Percentiles rank a stretch among this genome's conserved stretches.
Conservation (phyloP, 2,888 invertebrate genomes). For the Cerceris rybyensis region DNA sequence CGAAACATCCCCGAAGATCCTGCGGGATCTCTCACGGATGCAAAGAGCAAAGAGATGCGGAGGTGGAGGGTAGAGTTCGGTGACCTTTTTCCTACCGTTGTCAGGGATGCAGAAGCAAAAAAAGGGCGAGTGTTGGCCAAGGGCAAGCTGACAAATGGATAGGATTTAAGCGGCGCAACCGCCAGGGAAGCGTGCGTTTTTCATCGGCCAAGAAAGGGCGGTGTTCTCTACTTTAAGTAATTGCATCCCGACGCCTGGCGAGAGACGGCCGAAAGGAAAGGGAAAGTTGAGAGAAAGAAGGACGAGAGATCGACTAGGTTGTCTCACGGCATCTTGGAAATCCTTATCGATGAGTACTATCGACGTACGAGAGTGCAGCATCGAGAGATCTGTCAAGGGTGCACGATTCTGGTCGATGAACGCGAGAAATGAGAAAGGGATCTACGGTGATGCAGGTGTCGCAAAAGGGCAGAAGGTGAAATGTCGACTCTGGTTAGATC, state of each 20-base stretch:
- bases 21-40: slow-evolving; percentile 21
- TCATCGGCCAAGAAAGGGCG: slow-evolving; percentile 66
- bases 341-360: slow-evolving; percentile 41
- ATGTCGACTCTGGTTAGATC: slow-evolving; percentile 11
- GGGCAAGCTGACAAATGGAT: slow-evolving; percentile 68
- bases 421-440: not conserved
- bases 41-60: not conserved
- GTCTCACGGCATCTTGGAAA: slow-evolving; percentile 2
- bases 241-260: slow-evolving; percentile 64
- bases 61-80: slow-evolving; percentile 15
- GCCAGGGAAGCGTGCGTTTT: slow-evolving; percentile 68
- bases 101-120: slow-evolving; percentile 48
- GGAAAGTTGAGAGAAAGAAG: slow-evolving; percentile 6
- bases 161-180: slow-evolving; percentile 71
- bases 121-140: slow-evolving; percentile 49
- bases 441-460: slow-evolving; percentile 1
- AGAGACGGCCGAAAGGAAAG: slow-evolving; percentile 18
- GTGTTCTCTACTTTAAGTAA: slow-evolving; percentile 70
- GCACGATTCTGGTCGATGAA: not conserved
- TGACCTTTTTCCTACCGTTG: slow-evolving; percentile 44
- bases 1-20: slow-evolving; percentile 24
- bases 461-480: not conserved
- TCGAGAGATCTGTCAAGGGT: not conserved
- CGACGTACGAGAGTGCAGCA: slow-evolving; percentile 9
- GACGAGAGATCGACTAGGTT: not conserved